phyloP scores from a whole-genome alignment of 1,140 invertebrate species.

The Colletes latitarsis region DNA sequence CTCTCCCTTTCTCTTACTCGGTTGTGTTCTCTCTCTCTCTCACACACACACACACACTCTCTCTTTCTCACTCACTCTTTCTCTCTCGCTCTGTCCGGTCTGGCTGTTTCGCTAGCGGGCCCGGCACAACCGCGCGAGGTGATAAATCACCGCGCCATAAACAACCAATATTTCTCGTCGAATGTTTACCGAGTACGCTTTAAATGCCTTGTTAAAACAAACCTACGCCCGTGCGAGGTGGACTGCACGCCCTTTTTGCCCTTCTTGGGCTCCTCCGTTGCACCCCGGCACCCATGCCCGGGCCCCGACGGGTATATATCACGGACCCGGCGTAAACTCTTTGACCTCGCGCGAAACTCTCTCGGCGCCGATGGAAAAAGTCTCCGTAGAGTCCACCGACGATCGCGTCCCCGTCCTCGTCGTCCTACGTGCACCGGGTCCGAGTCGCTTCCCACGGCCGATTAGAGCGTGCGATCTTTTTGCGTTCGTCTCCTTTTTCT shows the following conservation, averaged over 20 bases:
- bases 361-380: constrained; percentile 51
- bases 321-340: constrained; percentile 62
- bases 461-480: constrained; percentile 25
- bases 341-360: constrained; percentile 64
- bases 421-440: not conserved
- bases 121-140: constrained; percentile 66
- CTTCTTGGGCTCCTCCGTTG: constrained; percentile 23
- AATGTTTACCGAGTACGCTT: constrained; percentile 82
- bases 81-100: not conserved
- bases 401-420: not conserved
- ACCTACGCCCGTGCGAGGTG: constrained; percentile 74
- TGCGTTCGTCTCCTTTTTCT: not conserved
- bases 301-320: constrained; percentile 64
- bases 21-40: not conserved
- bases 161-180: constrained; percentile 81
- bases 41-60: too few species aligned
- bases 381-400: constrained; percentile 15
- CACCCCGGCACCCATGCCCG: not conserved
- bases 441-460: constrained; percentile 32
- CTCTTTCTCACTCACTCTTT: not conserved
- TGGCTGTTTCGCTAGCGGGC: constrained; percentile 40
- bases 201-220: constrained; percentile 82
- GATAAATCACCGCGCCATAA: constrained; percentile 81
- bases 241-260: constrained; percentile 60
- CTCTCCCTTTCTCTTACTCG: constrained; percentile 1